Evolutionary conservation across 2,888 invertebrate species (phyloP).

Genomic region (Phaedon cochleariae): DNA sequence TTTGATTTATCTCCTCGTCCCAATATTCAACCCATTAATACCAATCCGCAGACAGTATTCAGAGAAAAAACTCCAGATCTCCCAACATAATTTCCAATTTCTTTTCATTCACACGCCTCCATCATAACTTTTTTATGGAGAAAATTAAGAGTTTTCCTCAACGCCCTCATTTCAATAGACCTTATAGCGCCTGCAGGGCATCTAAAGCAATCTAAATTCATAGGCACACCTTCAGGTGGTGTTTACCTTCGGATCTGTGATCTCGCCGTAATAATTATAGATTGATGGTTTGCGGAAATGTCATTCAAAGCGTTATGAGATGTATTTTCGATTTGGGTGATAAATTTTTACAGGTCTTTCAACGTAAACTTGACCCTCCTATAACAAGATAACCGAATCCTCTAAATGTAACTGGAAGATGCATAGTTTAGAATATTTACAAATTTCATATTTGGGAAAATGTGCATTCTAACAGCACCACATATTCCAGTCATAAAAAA

Average conservation of each 20-base stretch:
- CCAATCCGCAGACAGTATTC: constrained; percentile 23
- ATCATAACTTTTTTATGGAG: constrained; percentile 57
- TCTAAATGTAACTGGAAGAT: too few relatives aligned
- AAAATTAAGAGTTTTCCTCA: constrained; percentile 57
- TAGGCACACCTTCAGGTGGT: constrained; percentile 56
- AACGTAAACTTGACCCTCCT: too few relatives aligned
- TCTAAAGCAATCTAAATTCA: constrained; percentile 58
- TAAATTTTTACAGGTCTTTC: too few relatives aligned
- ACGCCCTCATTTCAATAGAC: constrained; percentile 50
- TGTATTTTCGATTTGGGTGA: neutral
- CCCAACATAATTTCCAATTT: constrained; percentile 59
- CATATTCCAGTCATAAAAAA: too few relatives aligned
- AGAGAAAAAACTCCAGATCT: constrained; percentile 23
- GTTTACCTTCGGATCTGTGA: constrained; percentile 38
- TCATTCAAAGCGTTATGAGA: constrained; percentile 20
- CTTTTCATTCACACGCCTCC: constrained; percentile 59
- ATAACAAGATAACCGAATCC: too few relatives aligned
- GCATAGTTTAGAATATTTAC: too few relatives aligned
- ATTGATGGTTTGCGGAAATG: constrained; percentile 37
- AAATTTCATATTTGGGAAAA: too few relatives aligned
- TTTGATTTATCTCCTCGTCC: constrained; percentile 39
- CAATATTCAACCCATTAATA: constrained; percentile 32
- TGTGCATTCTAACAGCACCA: too few relatives aligned
- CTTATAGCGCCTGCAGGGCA: constrained; percentile 32
- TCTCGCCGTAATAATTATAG: constrained; percentile 35